A percentile compares a stretch with the other conserved stretches of the same genome.
Conservation (phyloP, 2,797 vertebrate genomes). For the Neosilurus mollespiculum region DNA sequence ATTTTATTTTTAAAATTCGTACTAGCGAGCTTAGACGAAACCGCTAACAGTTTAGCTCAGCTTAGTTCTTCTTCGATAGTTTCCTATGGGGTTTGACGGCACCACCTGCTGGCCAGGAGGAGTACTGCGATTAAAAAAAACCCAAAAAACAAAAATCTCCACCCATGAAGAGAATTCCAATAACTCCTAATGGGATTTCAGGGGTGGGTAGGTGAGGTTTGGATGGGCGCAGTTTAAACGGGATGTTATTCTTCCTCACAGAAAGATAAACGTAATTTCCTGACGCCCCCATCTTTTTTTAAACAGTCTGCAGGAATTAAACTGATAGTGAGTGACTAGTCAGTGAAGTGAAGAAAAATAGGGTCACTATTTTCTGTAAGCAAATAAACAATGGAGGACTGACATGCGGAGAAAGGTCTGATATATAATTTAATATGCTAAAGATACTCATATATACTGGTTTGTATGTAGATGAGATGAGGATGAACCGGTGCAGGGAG, state of each 20-base stretch:
- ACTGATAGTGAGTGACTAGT: not conserved
- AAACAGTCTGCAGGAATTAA: not conserved
- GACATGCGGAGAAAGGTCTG: not conserved
- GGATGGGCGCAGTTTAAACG: not conserved
- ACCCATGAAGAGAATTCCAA: slow-evolving; percentile 9
- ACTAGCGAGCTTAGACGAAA: not conserved
- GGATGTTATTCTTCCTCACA: slow-evolving; percentile 13
- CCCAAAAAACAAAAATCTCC: not conserved
- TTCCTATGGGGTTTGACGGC: no score
- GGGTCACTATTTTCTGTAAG: not conserved
- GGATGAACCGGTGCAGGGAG: not conserved
- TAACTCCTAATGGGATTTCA: slow-evolving; percentile 9
- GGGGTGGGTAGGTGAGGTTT: not conserved
- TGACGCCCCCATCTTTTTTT: not conserved
- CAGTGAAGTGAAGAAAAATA: not conserved
- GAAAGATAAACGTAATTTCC: slow-evolving; percentile 20
- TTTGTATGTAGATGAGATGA: not conserved
- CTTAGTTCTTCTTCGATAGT: not conserved
- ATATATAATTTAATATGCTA: not conserved
- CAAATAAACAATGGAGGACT: not conserved
- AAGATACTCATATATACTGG: no score
- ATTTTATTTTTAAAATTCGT: not conserved
- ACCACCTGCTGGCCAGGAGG: not conserved
- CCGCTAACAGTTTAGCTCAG: not conserved
- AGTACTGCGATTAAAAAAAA: not conserved